Evolutionary conservation across 2,113 vertebrate species (phyloP), one percentile per base, ranked within the genome.

Genomic region (Podilymbus podiceps): DNA sequence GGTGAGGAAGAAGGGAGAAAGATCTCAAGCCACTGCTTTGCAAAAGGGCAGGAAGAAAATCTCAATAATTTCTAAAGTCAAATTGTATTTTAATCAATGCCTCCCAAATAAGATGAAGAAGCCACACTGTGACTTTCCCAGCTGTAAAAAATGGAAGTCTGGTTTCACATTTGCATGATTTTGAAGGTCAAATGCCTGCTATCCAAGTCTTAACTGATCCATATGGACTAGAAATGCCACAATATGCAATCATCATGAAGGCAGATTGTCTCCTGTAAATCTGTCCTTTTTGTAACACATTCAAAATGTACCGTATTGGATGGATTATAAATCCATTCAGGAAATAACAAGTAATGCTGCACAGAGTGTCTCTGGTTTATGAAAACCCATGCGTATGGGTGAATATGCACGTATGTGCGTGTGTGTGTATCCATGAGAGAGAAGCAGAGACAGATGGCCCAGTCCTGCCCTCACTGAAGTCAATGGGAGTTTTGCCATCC

Each of bases 201-300:
- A 98, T 98, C 98, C 98, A 98, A 98, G 98, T 98, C 98, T 98
- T 97, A 93, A 42, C 97, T 98, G 97, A 98, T 98, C 98, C 98
- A 98, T 98, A 98, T 98, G 98, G 98, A 98, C 98, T 97, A 98
- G 97, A 98, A 98, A 98, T 98, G 98, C 98, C 98, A 98, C 98
- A 98, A 98, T 98, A 98, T 98, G 98, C 98, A 98, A 97, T 98
- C 98, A 97, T 98, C 98, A 98, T 50, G 96, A 93, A 98, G 98
- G 98, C 98, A 98, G 98, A 98, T 98, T 98, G 98, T 98, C 98
- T 98, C 96, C 97, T 97, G 98, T 98, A 98, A 98, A 98, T 98
- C 98, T 98, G 98, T 98, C 98, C 98, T 98, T 98, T 98, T 98
- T 97, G 97, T 97, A 98, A 98, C 98, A 97, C 96, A 91, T 98